Evolutionary conservation across 2,888 invertebrate species (phyloP).

Genomic region (Drosophila anceps): DNA sequence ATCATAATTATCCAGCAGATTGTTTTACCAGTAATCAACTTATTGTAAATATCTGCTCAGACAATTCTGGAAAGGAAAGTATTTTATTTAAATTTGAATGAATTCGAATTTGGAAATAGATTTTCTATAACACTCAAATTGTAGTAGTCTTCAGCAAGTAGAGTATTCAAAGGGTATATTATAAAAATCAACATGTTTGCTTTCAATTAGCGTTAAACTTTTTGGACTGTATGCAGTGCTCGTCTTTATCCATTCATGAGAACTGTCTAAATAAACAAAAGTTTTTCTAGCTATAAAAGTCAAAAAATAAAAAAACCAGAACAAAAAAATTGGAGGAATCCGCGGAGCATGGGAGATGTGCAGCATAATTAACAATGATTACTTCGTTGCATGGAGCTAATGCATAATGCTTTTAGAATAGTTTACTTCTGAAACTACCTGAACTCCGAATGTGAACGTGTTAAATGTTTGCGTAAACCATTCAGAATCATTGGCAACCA

Average conservation of each 20-base stretch:
- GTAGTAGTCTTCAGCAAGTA: background rate
- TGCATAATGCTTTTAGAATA: slow-evolving; percentile 62
- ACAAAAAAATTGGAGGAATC: background rate
- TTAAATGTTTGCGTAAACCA: slow-evolving; percentile 81
- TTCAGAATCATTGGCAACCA: slow-evolving; percentile 37
- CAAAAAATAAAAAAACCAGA: slow-evolving; percentile 42
- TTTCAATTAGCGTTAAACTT: slow-evolving; percentile 76
- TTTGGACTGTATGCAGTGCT: slow-evolving; percentile 40
- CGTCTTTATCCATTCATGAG: slow-evolving; percentile 55
- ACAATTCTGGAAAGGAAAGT: background rate
- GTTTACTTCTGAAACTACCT: slow-evolving; percentile 56
- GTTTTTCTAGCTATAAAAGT: slow-evolving; percentile 59
- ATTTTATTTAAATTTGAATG: background rate
- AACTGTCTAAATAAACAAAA: slow-evolving; percentile 74
- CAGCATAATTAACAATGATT: slow-evolving; percentile 26
- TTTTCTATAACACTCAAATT: background rate
- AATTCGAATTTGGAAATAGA: background rate
- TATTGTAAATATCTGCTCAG: background rate
- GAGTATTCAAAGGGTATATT: slow-evolving; percentile 27
- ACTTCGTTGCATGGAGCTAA: slow-evolving; percentile 63
- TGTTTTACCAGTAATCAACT: background rate
- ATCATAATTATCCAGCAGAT: background rate
- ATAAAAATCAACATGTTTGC: slow-evolving; percentile 67
- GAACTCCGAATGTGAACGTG: slow-evolving; percentile 59
- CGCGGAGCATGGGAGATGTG: background rate